Evolutionary conservation across 1,140 invertebrate genomes (phyloP).

Genomic region (Drosophila pseudoananassae): DNA sequence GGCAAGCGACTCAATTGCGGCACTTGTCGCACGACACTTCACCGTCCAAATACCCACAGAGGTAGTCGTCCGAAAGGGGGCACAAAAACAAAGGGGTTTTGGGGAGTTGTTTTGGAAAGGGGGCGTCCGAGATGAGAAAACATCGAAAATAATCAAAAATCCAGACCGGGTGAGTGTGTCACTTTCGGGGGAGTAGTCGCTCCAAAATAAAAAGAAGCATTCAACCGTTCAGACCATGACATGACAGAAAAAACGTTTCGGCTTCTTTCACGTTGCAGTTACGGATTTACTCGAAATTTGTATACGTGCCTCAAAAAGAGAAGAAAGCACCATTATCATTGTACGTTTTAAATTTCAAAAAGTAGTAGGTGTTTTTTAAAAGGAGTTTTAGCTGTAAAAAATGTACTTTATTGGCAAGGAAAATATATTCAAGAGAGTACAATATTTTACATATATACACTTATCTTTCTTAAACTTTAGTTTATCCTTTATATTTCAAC

Average conservation of each 20-base stretch:
- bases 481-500: too few relatives aligned
- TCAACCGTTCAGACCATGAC: slow-evolving; percentile 62
- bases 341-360: background rate
- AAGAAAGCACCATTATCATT: background rate
- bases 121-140: slow-evolving; percentile 27
- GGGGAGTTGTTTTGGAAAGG: background rate
- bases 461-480: too few relatives aligned
- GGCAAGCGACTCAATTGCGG: slow-evolving; percentile 71
- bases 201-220: slow-evolving; percentile 10
- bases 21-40: slow-evolving; percentile 79
- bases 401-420: too few relatives aligned
- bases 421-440: too few relatives aligned
- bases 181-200: slow-evolving; percentile 55
- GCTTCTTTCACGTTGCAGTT: slow-evolving; percentile 53
- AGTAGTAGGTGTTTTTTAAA: background rate
- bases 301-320: slow-evolving; percentile 24
- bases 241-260: slow-evolving; percentile 56
- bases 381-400: background rate
- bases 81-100: slow-evolving; percentile 7
- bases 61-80: slow-evolving; percentile 13
- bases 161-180: slow-evolving; percentile 55
- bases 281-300: slow-evolving; percentile 57
- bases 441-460: too few relatives aligned
- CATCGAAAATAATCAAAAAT: slow-evolving; percentile 49
- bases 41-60: slow-evolving; percentile 16